Conservation (phyloP, 1,140 invertebrate genomes). For the Platyscapa corneri region DNA sequence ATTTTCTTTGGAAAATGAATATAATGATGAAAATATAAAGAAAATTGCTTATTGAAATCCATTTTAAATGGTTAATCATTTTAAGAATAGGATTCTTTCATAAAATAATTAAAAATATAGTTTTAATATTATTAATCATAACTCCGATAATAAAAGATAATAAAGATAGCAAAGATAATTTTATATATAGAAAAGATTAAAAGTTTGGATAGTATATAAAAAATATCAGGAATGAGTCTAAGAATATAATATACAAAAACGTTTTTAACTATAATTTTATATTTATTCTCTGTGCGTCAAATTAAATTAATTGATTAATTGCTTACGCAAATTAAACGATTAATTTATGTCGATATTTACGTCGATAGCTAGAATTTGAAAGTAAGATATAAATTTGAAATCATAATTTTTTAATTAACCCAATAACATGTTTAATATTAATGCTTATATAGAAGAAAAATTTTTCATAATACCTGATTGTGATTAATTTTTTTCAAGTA, state of each 20-base stretch:
- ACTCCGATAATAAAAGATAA: neutral
- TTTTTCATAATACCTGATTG: conserved; percentile 29
- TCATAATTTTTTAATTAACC: neutral
- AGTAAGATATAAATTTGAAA: too few species aligned
- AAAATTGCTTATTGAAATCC: neutral
- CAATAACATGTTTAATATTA: neutral
- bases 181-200: too few species aligned
- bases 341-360: neutral
- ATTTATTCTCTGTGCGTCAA: neutral
- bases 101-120: neutral
- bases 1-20: too few species aligned
- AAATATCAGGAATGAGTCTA: neutral
- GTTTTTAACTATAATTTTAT: neutral
- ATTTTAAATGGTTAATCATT: neutral
- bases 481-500: neutral
- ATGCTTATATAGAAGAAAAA: neutral
- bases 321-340: neutral
- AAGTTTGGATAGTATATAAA: neutral
- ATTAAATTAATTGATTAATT: neutral
- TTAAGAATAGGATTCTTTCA: neutral
- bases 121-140: neutral
- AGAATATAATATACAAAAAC: neutral
- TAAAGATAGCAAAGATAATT: neutral
- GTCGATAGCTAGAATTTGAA: neutral
- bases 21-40: too few species aligned